A percentile compares a stretch with the other conserved stretches of the same genome.
Evolutionary conservation across 2,888 invertebrate species (phyloP).

Genomic region (Trachelus troglodyta): DNA sequence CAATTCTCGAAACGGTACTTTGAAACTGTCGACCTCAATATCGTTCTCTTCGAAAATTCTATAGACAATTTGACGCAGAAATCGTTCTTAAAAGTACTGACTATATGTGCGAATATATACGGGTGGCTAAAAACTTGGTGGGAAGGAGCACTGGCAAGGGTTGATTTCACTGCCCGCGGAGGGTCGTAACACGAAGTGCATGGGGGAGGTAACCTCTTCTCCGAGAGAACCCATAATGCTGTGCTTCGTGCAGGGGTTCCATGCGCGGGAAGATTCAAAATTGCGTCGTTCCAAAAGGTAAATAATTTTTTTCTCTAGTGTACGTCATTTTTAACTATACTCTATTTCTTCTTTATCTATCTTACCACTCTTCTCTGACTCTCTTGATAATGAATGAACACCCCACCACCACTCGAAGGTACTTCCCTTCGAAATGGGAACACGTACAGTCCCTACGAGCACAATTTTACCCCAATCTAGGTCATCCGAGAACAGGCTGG

Average conservation of each 20-base stretch:
- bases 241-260: conserved; percentile 78
- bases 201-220: conserved; percentile 51
- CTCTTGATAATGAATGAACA: not conserved
- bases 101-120: not conserved
- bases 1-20: not conserved
- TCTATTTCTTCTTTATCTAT: not conserved
- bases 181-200: conserved; percentile 32
- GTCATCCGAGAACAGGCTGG: not conserved
- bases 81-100: not conserved
- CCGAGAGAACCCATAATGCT: conserved; percentile 71
- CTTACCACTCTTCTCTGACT: not conserved
- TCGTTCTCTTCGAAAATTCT: not conserved
- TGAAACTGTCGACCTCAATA: not conserved
- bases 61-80: not conserved
- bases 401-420: not conserved
- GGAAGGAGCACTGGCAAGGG: not conserved
- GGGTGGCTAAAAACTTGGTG: not conserved
- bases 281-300: conserved; percentile 55
- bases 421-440: not conserved
- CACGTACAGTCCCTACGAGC: not conserved
- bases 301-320: conserved; percentile 3
- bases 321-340: not conserved
- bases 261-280: conserved; percentile 61
- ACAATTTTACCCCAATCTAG: not conserved
- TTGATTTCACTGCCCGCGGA: not conserved